phyloP scores from a whole-genome alignment of 2,888 invertebrate genomes.

The Hypsopygia costalis region DNA sequence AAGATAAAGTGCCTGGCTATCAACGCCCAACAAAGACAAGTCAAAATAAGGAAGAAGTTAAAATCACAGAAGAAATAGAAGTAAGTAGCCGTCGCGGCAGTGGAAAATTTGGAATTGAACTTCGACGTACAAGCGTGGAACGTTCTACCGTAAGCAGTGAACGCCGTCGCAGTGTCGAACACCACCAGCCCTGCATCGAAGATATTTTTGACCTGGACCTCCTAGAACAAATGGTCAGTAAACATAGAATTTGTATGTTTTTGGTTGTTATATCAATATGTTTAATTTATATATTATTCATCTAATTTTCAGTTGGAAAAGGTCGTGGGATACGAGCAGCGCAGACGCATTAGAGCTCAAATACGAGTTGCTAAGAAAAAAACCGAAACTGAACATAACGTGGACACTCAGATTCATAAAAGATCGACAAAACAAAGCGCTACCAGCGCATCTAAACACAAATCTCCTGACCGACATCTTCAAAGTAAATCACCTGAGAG shows the following conservation, averaged over 20 bases:
- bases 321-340: slow-evolving; percentile 87
- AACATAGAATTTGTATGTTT: slow-evolving; percentile 29
- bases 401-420: slow-evolving; percentile 32
- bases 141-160: slow-evolving; percentile 66
- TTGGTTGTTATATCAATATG: slow-evolving; percentile 25
- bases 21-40: slow-evolving; percentile 61
- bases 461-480: slow-evolving; percentile 43
- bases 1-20: slow-evolving; percentile 56
- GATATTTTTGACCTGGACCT: slow-evolving; percentile 86
- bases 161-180: slow-evolving; percentile 70
- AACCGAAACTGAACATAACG: slow-evolving; percentile 52
- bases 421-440: slow-evolving; percentile 41
- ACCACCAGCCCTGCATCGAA: slow-evolving; percentile 82
- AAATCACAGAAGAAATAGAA: slow-evolving; percentile 48
- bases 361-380: slow-evolving; percentile 86
- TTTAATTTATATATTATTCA: slow-evolving; percentile 29
- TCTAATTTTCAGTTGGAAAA: slow-evolving; percentile 83
- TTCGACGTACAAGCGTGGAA: slow-evolving; percentile 80
- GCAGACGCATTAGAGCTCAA: slow-evolving; percentile 88
- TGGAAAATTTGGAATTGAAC: slow-evolving; percentile 85
- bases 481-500: slow-evolving; percentile 37
- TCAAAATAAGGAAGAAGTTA: slow-evolving; percentile 58
- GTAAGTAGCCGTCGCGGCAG: slow-evolving; percentile 75
- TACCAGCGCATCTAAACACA: slow-evolving; percentile 30
- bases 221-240: slow-evolving; percentile 85